A percentile compares a stretch with the other conserved stretches of the same genome.
These are phyloP conservation scores for Drosophila trapezifrons DNA, from an alignment of 1,140 invertebrate species.

Conservation along the genomic window DNA sequence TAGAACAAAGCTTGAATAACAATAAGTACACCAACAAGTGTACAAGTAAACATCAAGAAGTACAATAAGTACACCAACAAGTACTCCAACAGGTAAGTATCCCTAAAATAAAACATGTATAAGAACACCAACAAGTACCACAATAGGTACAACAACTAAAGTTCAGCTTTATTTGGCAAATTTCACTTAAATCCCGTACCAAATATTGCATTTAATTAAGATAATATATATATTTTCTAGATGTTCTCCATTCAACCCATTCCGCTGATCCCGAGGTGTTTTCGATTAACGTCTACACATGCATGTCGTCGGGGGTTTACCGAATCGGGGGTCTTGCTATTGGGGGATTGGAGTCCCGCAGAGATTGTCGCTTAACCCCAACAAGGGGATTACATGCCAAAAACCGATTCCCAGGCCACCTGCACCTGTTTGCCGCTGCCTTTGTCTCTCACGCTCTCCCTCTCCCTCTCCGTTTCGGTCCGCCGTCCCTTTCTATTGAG, in stretches of 20 bases:
- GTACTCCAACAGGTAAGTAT: too few relatives aligned
- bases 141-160: background rate
- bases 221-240: background rate
- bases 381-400: slow-evolving; percentile 38
- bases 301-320: background rate
- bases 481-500: background rate
- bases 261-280: slow-evolving; percentile 10
- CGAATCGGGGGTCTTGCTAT: background rate
- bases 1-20: too few relatives aligned
- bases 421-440: slow-evolving; percentile 21
- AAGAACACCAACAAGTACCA: background rate
- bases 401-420: slow-evolving; percentile 31
- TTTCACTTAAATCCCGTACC: background rate
- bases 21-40: too few relatives aligned
- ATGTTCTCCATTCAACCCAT: background rate
- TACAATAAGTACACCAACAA: too few relatives aligned
- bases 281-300: slow-evolving; percentile 24
- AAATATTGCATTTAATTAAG: slow-evolving; percentile 1
- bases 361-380: slow-evolving; percentile 37
- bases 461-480: too few relatives aligned
- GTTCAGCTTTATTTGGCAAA: background rate
- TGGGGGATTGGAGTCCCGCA: slow-evolving; percentile 28
- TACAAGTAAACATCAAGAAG: too few relatives aligned
- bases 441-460: background rate
- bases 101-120: too few relatives aligned